phyloP scores from a whole-genome alignment of 2,888 invertebrate species.

The Caprella mutica region DNA sequence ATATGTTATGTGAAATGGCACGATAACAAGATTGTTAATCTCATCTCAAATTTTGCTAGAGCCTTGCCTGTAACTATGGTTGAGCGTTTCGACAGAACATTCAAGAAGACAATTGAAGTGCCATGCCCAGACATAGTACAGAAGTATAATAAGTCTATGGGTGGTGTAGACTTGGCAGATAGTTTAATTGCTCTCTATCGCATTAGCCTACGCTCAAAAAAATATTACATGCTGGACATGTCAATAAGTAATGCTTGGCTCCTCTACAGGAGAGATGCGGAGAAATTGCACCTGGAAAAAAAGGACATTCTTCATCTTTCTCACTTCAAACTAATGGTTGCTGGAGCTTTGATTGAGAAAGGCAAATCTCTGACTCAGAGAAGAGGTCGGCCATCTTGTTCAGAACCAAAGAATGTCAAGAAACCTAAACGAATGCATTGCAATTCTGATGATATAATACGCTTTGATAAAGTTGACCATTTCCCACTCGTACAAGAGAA shows the following conservation, averaged over 20 bases:
- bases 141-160: constrained; percentile 8
- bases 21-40: constrained; percentile 7
- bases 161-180: constrained; percentile 7
- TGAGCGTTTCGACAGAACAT: neutral
- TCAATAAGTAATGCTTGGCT: neutral
- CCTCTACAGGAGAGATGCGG: neutral
- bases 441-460: no score
- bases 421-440: no score
- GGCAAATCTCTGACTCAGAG: neutral
- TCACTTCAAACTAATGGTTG: neutral
- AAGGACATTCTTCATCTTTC: neutral
- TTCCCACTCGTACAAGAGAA: no score
- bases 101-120: neutral
- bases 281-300: neutral
- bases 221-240: neutral
- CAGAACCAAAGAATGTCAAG: no score
- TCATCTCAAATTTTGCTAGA: constrained; percentile 5
- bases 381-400: constrained; percentile 3
- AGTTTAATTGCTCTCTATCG: neutral
- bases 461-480: no score
- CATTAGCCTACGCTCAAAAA: neutral
- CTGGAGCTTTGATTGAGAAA: neutral
- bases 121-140: constrained; percentile 2
- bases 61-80: neutral
- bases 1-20: constrained; percentile 8